Percentiles rank a stretch among this genome's conserved stretches.
These are phyloP conservation scores for Nesoenas mayeri DNA, from an alignment of 2,113 vertebrate genomes.

Conservation along the genomic window DNA sequence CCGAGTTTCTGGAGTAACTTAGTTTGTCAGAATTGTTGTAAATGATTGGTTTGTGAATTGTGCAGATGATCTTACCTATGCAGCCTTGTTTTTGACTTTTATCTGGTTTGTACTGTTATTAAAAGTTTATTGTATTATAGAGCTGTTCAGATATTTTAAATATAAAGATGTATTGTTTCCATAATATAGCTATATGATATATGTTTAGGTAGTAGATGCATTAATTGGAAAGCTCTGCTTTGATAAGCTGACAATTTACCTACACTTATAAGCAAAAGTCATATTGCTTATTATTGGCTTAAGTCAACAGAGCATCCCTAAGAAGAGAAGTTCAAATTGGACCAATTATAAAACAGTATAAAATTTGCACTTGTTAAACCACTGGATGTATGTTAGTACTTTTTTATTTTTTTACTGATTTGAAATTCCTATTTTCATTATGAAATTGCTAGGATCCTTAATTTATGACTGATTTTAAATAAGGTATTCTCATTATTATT, in stretches of 20 bases:
- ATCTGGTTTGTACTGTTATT: conserved; percentile 86
- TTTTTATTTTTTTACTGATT: conserved; percentile 60
- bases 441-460: conserved; percentile 87
- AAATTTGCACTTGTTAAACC: conserved; percentile 86
- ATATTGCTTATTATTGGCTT: conserved; percentile 75
- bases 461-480: conserved; percentile 84
- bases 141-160: conserved; percentile 90
- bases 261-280: conserved; percentile 80
- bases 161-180: conserved; percentile 88
- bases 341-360: conserved; percentile 82
- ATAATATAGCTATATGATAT: conserved; percentile 82
- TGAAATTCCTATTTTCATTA: conserved; percentile 78
- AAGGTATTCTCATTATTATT: conserved; percentile 70
- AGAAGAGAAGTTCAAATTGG: conserved; percentile 76
- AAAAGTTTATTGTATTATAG: conserved; percentile 94
- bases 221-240: conserved; percentile 87
- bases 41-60: conserved; percentile 85
- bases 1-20: conserved; percentile 75
- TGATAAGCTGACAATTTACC: conserved; percentile 87
- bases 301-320: conserved; percentile 74
- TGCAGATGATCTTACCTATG: conserved; percentile 89
- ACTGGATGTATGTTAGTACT: conserved; percentile 77
- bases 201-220: conserved; percentile 88
- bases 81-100: conserved; percentile 89
- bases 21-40: conserved; percentile 74